phyloP scores from a whole-genome alignment of 2,113 vertebrate genomes.

The Aythya baeri region DNA sequence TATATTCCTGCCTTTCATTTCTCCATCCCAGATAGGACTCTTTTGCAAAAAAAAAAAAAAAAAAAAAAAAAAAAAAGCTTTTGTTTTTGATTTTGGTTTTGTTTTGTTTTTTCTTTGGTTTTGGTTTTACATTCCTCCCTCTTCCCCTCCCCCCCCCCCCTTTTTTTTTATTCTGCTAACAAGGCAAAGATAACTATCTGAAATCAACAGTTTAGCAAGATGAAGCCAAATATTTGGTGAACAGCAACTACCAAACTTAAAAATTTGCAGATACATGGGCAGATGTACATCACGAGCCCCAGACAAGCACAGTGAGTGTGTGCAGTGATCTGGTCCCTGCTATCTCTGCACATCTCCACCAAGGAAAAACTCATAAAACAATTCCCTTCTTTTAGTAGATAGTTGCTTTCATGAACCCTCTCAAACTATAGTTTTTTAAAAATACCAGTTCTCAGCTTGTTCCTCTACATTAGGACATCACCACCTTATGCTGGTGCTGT shows the following conservation, averaged over 20 bases:
- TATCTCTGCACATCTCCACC: not conserved
- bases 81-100: rapidly evolving
- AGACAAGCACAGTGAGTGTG: not conserved
- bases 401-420: not conserved
- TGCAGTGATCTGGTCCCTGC: not conserved
- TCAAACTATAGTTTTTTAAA: not conserved
- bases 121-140: not conserved
- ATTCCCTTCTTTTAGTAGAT: not conserved
- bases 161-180: not conserved
- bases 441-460: not conserved
- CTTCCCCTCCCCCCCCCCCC: rapidly evolving
- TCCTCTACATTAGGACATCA: not conserved
- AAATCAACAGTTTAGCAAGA: not conserved
- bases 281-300: not conserved
- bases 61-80: not conserved
- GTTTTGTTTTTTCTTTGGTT: no score
- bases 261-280: not conserved
- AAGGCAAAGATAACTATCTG: not conserved
- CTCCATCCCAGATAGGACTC: not conserved
- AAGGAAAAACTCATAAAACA: not conserved
- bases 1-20: not conserved
- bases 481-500: rapidly evolving
- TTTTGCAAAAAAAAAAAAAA: not conserved
- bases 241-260: not conserved
- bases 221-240: not conserved